Evolutionary conservation across 1,140 invertebrate species (phyloP), one percentile per base, ranked within the genome.

Genomic region (Cyclargus thomasi): DNA sequence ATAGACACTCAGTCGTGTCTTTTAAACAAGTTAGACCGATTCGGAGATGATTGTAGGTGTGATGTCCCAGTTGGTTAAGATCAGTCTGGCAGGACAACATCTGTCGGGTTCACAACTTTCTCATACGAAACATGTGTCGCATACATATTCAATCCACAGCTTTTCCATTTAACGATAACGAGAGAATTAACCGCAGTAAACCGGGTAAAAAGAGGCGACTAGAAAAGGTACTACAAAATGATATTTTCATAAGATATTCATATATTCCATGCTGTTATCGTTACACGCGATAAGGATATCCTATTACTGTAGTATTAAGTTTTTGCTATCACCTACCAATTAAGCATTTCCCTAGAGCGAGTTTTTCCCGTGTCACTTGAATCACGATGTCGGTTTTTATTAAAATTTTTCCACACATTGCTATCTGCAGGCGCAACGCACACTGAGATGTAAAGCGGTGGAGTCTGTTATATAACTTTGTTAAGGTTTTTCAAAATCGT

Each of bases 401-500:
- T 20, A 59, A 59, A 59, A 59, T 22, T 22, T 59, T 59, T 59
- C 55, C 55, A 59, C 55, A 59, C 55, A 59, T 59, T 20, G 55
- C 55, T 20, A 59, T 59, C 20, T 59, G 18, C 17, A 63, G 47
- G 16, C 21, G 16, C 59, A 18, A 53, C n/a, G 39, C 21, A 69
- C 64, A 69, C 29, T 59, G 39, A 47, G 14, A 47, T 47, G 10
- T 47, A 47, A 29, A 8, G 39, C 39, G 39, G 10, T 14, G 11
- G 39, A 14, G 39, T 16, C 14, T 14, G 10, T 47, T 47, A 11
- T 47, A 1, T 8, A 14, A 47, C 10, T 14, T 21, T 21, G 5
- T 53, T n/a, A 22, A n/a, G 16, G 10, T 21, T 65, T 53, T 22
- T 53, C 62, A 4, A 70, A 62, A 64, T 67, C 62, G 53, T 65